A percentile compares a stretch with the other conserved stretches of the same genome.
Evolutionary conservation across 2,888 invertebrate genomes (phyloP).

Genomic region (Crocallis elinguaria): DNA sequence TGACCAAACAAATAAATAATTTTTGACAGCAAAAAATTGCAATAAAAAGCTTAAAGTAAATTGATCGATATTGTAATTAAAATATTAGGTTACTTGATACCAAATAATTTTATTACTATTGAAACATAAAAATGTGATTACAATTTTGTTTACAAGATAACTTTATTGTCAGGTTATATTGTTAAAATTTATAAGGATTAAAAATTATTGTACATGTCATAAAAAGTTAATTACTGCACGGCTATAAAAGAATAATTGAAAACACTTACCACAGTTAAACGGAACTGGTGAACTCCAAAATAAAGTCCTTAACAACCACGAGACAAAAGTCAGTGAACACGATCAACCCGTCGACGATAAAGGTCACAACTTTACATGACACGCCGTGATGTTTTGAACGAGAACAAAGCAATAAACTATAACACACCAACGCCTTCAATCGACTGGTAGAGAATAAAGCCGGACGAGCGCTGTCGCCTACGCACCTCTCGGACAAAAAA

Average conservation of each 20-base stretch:
- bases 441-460: conserved; percentile 81
- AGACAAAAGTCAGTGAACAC: conserved; percentile 59
- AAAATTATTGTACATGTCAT: too few relatives aligned
- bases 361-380: conserved; percentile 74
- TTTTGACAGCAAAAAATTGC: too few relatives aligned
- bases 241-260: conserved; percentile 14
- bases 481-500: conserved; percentile 76
- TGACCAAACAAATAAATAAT: too few relatives aligned
- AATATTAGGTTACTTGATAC: too few relatives aligned
- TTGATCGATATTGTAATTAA: too few relatives aligned
- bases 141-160: too few relatives aligned
- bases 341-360: conserved; percentile 57
- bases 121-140: too few relatives aligned
- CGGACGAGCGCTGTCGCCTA: conserved; percentile 69
- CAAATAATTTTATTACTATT: too few relatives aligned
- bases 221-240: too few relatives aligned
- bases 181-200: too few relatives aligned
- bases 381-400: conserved; percentile 63
- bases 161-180: too few relatives aligned
- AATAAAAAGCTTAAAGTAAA: too few relatives aligned
- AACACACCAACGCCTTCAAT: conserved; percentile 81
- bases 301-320: conserved; percentile 70
- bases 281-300: conserved; percentile 56
- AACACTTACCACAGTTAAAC: conserved; percentile 56
- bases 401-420: conserved; percentile 79